Conservation (phyloP, 2,797 vertebrate species). For the Ambastaia sidthimunki region DNA sequence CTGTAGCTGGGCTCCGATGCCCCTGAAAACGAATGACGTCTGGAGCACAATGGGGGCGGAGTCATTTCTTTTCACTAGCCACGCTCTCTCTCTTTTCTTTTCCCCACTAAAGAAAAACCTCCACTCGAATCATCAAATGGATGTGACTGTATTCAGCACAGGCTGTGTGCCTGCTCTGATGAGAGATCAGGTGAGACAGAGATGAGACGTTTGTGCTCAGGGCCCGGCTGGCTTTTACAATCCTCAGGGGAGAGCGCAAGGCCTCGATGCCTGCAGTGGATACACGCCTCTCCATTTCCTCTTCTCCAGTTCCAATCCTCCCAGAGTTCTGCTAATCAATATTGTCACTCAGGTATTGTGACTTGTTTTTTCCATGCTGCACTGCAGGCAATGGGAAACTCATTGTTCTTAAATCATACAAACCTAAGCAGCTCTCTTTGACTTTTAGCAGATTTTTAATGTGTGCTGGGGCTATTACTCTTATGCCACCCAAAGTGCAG, state of each 20-base stretch:
- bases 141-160: constrained; percentile 50
- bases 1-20: background rate
- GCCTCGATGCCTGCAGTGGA: constrained; percentile 64
- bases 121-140: constrained; percentile 48
- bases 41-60: constrained; percentile 45
- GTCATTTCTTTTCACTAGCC: constrained; percentile 35
- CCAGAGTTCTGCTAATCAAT: constrained; percentile 71
- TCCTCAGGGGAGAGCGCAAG: constrained; percentile 48
- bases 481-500: constrained; percentile 64
- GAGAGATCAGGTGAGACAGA: constrained; percentile 59
- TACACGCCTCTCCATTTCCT: constrained; percentile 77
- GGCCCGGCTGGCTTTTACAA: constrained; percentile 57
- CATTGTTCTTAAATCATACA: constrained; percentile 68
- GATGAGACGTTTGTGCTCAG: constrained; percentile 64
- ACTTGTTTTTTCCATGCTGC: constrained; percentile 51
- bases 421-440: constrained; percentile 65
- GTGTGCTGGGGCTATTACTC: constrained; percentile 63
- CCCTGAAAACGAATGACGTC: constrained; percentile 21
- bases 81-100: constrained; percentile 3
- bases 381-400: constrained; percentile 53
- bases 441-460: constrained; percentile 68
- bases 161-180: constrained; percentile 50
- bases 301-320: constrained; percentile 71
- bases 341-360: constrained; percentile 67
- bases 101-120: constrained; percentile 26